Evolutionary conservation across 64 coral and sea anemone species (phyloP).

Genomic region (Stylophora pistillata): DNA sequence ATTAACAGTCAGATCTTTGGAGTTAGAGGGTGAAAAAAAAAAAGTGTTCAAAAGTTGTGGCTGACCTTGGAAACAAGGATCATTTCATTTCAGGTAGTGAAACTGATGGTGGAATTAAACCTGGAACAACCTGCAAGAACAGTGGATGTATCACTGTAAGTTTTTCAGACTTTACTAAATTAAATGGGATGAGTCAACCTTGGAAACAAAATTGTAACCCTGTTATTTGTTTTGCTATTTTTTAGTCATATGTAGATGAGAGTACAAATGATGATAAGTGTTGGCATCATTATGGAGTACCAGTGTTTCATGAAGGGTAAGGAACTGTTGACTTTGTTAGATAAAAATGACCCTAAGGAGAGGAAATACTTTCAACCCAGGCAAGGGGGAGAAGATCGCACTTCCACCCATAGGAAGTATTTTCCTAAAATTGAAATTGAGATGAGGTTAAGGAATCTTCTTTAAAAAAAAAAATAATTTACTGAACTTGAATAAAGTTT

Average conservation of each 20-base stretch:
- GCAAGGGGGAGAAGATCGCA: no score
- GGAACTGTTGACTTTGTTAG: not conserved
- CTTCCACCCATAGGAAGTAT: no score
- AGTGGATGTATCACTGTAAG: conserved; percentile 76
- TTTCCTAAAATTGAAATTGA: no score
- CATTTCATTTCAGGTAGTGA: conserved; percentile 29
- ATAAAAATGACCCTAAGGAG: no score
- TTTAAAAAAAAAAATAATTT: no score
- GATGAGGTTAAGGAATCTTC: no score
- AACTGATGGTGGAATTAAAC: conserved; percentile 64
- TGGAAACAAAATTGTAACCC: not conserved
- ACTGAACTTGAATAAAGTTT: no score
- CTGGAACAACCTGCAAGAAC: conserved; percentile 91
- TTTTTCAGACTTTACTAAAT: not conserved
- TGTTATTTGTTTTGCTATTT: not conserved
- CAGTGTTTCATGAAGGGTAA: conserved; percentile 97
- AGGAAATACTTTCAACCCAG: no score
- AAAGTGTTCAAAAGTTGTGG: no score
- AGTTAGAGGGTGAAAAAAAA: no score
- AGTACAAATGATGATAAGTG: conserved; percentile 81
- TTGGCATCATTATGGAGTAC: conserved; percentile 82
- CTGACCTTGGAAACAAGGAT: no score
- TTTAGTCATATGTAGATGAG: conserved; percentile 82
- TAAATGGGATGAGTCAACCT: not conserved
- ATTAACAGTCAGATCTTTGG: no score